Conservation (phyloP, 2,888 invertebrate species). For the Drepana falcataria region DNA sequence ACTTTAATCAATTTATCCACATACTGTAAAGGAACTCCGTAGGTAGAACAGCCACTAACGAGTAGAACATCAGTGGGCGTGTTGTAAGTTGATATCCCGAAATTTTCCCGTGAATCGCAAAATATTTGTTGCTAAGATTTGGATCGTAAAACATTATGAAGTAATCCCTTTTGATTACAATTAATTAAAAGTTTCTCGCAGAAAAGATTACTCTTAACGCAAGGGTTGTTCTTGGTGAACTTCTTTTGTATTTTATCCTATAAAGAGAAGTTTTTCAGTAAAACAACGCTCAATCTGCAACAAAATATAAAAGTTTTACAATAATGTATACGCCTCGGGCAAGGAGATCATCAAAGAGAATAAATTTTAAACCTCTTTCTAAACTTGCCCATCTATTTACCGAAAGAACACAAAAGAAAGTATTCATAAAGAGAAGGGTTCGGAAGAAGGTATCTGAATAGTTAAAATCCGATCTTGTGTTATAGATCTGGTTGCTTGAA, state of each 20-base stretch:
- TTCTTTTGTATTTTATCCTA: slow-evolving; percentile 73
- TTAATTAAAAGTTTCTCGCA: slow-evolving; percentile 73
- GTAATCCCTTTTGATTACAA: slow-evolving; percentile 57
- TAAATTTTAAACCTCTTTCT: slow-evolving; percentile 53
- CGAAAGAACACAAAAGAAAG: slow-evolving; percentile 38
- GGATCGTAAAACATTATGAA: slow-evolving; percentile 12
- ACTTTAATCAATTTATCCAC: too few relatives aligned
- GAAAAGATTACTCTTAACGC: slow-evolving; percentile 64
- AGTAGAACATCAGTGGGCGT: too few relatives aligned
- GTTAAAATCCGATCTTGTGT: not conserved
- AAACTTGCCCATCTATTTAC: slow-evolving; percentile 46
- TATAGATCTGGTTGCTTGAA: not conserved
- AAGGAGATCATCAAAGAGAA: slow-evolving; percentile 57
- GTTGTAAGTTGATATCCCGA: not conserved
- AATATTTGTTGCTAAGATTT: slow-evolving; percentile 2
- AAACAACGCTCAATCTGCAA: slow-evolving; percentile 71
- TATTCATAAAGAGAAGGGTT: slow-evolving; percentile 36
- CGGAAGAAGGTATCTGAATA: slow-evolving; percentile 14
- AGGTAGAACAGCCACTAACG: too few relatives aligned
- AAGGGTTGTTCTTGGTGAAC: slow-evolving; percentile 63
- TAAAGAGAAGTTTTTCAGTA: slow-evolving; percentile 71
- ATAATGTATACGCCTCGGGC: slow-evolving; percentile 72
- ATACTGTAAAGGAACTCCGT: too few relatives aligned
- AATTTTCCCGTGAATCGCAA: not conserved
- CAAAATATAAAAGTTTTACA: slow-evolving; percentile 76